A percentile compares a stretch with the other conserved stretches of the same genome.
Conservation (phyloP, 2,113 vertebrate species). For the Channa maculata region DNA sequence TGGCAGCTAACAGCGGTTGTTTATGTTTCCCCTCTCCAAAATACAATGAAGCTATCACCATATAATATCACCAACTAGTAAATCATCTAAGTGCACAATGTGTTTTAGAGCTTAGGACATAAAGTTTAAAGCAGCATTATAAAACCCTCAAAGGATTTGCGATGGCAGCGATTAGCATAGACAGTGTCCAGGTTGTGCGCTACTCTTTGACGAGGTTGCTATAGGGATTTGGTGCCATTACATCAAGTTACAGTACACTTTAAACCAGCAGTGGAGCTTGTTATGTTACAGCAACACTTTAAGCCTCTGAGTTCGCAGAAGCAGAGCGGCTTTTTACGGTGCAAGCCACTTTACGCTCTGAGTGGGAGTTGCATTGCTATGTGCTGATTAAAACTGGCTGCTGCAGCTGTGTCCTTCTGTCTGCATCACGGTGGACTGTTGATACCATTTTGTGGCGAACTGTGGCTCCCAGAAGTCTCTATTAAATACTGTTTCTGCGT, state of each 20-base stretch:
- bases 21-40: constrained; percentile 28
- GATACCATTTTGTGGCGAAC: constrained; percentile 38
- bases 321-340: constrained; percentile 33
- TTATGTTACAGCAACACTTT: constrained; percentile 52
- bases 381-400: constrained; percentile 73
- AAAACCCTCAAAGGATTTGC: background rate
- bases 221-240: constrained; percentile 51
- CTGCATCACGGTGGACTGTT: constrained; percentile 29
- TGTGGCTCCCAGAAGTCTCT: constrained; percentile 69
- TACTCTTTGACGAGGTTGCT: constrained; percentile 29
- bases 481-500: constrained; percentile 78
- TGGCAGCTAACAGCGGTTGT: background rate
- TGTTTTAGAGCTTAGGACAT: constrained; percentile 1
- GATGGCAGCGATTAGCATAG: constrained; percentile 25
- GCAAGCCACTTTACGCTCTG: constrained; percentile 48
- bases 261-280: constrained; percentile 20
- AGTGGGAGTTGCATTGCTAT: constrained; percentile 52
- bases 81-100: constrained; percentile 10
- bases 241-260: constrained; percentile 53
- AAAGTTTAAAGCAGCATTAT: constrained; percentile 16
- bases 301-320: constrained; percentile 18
- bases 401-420: constrained; percentile 68
- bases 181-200: background rate
- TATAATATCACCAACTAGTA: constrained; percentile 5
- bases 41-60: constrained; percentile 12